Conservation (phyloP, 2,888 invertebrate species). For the Heliconius charithonia region DNA sequence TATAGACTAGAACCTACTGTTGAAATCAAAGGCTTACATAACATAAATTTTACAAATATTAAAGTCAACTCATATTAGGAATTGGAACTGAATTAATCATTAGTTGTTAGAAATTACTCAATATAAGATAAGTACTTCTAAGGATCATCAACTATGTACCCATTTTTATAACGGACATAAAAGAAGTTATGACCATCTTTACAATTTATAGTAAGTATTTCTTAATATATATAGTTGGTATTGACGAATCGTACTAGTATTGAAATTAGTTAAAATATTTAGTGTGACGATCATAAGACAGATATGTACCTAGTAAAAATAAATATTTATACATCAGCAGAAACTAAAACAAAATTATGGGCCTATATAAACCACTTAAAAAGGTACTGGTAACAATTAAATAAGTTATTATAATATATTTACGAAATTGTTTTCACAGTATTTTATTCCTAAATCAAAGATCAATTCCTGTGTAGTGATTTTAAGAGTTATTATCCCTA, state of each 20-base stretch:
- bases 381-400: too few relatives aligned
- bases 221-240: not conserved
- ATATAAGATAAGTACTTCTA: not conserved
- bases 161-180: constrained; percentile 17
- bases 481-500: too few relatives aligned
- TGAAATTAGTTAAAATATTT: not conserved
- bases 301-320: not conserved
- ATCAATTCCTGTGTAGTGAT: too few relatives aligned
- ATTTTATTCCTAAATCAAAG: too few relatives aligned
- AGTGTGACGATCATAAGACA: not conserved
- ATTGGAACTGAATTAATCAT: constrained; percentile 13
- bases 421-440: too few relatives aligned
- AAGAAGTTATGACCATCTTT: constrained; percentile 11
- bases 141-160: not conserved
- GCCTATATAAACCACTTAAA: too few relatives aligned
- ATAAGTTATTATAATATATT: too few relatives aligned
- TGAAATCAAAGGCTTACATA: not conserved
- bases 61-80: not conserved
- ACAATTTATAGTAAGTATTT: not conserved
- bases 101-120: not conserved
- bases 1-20: not conserved
- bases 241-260: not conserved
- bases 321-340: too few relatives aligned
- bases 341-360: too few relatives aligned
- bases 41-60: not conserved